Conservation (phyloP, 2,797 vertebrate genomes). For the Malurus splendens region DNA sequence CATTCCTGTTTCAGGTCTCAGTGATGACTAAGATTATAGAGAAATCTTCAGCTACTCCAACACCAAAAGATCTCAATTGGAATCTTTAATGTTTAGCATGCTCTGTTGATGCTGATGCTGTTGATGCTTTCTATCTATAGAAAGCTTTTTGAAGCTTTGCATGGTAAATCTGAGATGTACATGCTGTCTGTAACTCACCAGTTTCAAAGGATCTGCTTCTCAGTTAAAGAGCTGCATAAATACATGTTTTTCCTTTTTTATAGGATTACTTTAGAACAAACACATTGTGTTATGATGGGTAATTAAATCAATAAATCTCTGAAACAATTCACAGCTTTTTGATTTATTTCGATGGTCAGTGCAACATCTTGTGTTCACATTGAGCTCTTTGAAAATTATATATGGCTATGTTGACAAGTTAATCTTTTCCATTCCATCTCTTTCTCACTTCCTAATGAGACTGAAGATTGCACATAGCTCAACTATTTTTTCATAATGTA, state of each 20-base stretch:
- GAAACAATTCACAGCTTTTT: constrained; percentile 32
- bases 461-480: constrained; percentile 15
- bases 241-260: constrained; percentile 4
- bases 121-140: neutral
- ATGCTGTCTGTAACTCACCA: neutral
- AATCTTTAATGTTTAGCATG: neutral
- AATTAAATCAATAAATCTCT: constrained; percentile 51
- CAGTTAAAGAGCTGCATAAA: neutral
- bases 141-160: neutral
- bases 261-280: constrained; percentile 20
- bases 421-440: constrained; percentile 55
- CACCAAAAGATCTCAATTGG: neutral
- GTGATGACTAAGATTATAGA: neutral
- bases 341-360: constrained; percentile 36
- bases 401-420: constrained; percentile 47
- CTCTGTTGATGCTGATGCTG: neutral
- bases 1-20: neutral
- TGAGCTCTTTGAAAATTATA: constrained; percentile 45
- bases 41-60: neutral
- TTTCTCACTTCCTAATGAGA: constrained; percentile 47
- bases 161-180: neutral
- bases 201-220: constrained; percentile 31
- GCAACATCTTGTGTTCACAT: constrained; percentile 45
- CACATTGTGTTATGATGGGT: neutral
- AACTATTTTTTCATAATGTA: constrained; percentile 28